Evolutionary conservation across 2,797 vertebrate genomes (phyloP).

Genomic region (Pempheris klunzingeri): DNA sequence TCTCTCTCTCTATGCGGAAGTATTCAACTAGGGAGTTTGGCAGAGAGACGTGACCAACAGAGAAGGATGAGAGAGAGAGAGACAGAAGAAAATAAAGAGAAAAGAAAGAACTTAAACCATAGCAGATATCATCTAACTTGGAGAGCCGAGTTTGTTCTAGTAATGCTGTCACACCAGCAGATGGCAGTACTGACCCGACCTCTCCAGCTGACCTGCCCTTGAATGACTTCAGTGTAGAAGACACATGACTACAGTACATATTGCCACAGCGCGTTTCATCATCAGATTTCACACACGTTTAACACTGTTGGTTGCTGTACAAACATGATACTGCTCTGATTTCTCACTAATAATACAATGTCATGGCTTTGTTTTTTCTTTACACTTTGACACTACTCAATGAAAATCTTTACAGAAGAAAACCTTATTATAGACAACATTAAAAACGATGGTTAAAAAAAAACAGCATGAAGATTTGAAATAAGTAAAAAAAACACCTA

Average conservation of each 20-base stretch:
- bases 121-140: not conserved
- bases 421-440: not conserved
- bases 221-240: not conserved
- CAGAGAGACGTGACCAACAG: not conserved
- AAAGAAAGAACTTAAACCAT: not conserved
- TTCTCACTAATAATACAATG: not conserved
- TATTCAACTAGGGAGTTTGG: conserved; percentile 21
- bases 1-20: conserved; percentile 5
- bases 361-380: not conserved
- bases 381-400: not conserved
- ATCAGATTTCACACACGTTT: conserved; percentile 8
- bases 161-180: conserved; percentile 59
- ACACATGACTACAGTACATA: not conserved
- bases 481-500: too few species aligned
- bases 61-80: not conserved
- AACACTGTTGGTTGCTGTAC: not conserved
- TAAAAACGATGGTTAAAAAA: not conserved
- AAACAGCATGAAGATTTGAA: not conserved
- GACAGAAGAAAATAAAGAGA: not conserved
- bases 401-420: not conserved
- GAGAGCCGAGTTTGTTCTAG: not conserved
- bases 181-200: conserved; percentile 60
- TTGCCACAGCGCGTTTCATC: conserved; percentile 24
- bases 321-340: not conserved
- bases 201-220: conserved; percentile 6